These are phyloP conservation scores for Entosphenus tridentatus DNA, from an alignment of 2,113 vertebrate genomes.

Conservation along the genomic window DNA sequence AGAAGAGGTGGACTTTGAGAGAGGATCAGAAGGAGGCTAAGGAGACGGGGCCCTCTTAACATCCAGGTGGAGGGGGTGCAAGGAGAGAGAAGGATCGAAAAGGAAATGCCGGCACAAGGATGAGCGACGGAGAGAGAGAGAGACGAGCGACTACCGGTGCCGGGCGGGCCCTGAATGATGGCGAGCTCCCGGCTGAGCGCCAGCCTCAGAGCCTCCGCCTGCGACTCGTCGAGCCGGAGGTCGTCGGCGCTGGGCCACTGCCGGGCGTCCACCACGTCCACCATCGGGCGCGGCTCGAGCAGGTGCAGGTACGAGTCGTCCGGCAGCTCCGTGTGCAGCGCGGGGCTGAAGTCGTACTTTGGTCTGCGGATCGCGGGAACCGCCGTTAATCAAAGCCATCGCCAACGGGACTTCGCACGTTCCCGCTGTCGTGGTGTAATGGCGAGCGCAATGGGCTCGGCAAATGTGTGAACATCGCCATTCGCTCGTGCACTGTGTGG, in stretches of 20 bases:
- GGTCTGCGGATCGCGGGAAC: background rate
- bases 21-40: too few relatives aligned
- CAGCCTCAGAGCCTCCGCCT: slow-evolving; percentile 13
- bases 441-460: too few relatives aligned
- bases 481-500: too few relatives aligned
- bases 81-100: too few relatives aligned
- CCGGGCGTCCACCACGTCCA: background rate
- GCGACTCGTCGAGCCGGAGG: slow-evolving; percentile 12
- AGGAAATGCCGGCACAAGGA: too few relatives aligned
- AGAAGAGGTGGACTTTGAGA: background rate
- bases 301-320: too few relatives aligned
- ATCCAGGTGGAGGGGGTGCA: too few relatives aligned
- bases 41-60: too few relatives aligned
- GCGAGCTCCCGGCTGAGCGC: slow-evolving; percentile 15
- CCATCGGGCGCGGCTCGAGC: background rate
- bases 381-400: background rate
- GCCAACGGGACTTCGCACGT: background rate
- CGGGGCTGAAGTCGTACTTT: background rate
- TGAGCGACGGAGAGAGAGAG: background rate
- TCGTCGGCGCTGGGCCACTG: slow-evolving; percentile 7
- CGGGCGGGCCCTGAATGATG: slow-evolving; percentile 18
- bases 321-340: background rate
- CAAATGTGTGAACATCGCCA: too few relatives aligned
- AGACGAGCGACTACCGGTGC: slow-evolving; percentile 14
- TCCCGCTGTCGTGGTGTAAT: too few relatives aligned